These are phyloP conservation scores for Apocrypta bakeri DNA, from an alignment of 1,140 invertebrate genomes.

Conservation along the genomic window DNA sequence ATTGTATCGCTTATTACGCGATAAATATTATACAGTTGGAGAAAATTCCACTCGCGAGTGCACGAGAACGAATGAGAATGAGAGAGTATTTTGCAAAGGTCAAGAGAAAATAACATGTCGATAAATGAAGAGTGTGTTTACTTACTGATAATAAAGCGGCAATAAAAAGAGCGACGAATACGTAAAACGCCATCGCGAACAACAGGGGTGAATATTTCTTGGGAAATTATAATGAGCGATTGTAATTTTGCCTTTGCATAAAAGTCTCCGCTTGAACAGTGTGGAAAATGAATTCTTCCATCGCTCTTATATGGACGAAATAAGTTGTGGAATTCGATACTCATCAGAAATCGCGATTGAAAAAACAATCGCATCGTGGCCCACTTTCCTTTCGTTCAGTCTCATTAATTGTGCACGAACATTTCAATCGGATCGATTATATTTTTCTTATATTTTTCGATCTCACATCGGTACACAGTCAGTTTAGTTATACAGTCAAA, in stretches of 20 bases:
- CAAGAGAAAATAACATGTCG: constrained; percentile 18
- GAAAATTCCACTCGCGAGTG: constrained; percentile 18
- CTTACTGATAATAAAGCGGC: constrained; percentile 47
- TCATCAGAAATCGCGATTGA: constrained; percentile 32
- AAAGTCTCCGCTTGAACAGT: too few species aligned
- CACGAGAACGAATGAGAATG: too few species aligned
- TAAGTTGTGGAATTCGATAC: constrained; percentile 23
- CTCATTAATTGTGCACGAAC: too few species aligned
- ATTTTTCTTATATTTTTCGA: too few species aligned
- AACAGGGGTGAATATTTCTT: neutral
- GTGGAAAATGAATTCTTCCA: constrained; percentile 1
- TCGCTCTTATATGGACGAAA: constrained; percentile 43
- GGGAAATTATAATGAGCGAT: neutral
- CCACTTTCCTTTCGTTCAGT: constrained; percentile 9
- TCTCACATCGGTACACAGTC: too few species aligned
- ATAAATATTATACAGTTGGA: too few species aligned
- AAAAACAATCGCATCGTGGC: neutral
- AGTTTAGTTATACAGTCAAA: too few species aligned
- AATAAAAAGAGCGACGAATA: constrained; percentile 18
- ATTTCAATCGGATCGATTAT: too few species aligned
- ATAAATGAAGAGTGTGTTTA: constrained; percentile 30
- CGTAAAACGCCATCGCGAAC: constrained; percentile 27
- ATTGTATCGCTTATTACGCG: too few species aligned
- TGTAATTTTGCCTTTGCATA: neutral
- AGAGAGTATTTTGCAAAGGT: constrained; percentile 13